Base-by-base conservation (phyloP, 2,888 invertebrate genomes). In the Thereva unica region DNA sequence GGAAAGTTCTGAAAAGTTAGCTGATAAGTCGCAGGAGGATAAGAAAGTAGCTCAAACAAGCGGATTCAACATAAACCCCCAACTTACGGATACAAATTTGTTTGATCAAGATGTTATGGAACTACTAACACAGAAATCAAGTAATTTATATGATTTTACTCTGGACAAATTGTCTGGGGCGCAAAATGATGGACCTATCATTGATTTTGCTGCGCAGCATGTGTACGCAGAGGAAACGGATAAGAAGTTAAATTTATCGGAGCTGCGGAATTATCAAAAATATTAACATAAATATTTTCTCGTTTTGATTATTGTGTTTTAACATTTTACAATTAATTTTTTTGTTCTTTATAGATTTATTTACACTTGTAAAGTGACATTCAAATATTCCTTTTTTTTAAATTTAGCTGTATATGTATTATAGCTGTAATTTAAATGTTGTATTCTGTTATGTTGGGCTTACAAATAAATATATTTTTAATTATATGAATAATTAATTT, bases 51-150 rank as follows among this genome's bases (percentile, higher is more conserved):
- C 69, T 35, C 73, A 74, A 57, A 72, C 71, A 2, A 73, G 72
- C n/a, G 73, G 73, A 8, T 73, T 72, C 54, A 74, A 73, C 64
- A 73, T 73, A 73, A 65, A 68, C 54, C 56, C 53, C n/a, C 50
- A 54, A 12, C 37, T 34, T 50, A 50, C 38, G 37, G 44, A 45
- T 50, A 61, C 45, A n/a, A 41, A 34, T 40, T 66, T 72, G 64
- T 64, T 72, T 0, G 69, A 72, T 47, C 69, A 70, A 52, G 71
- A 72, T 56, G 69, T 72, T 1, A 42, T 71, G 37, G 71, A 73
- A 52, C 69, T 71, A 68, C 66, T 73, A 40, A 67, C 71, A n/a
- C 70, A 67, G 9, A 71, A 70, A 53, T 37, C 68, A 2, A 71
- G 73, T 59, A 71, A 69, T 9, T 53, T 71, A 5, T 73, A 69